Evolutionary conservation across 2,113 vertebrate genomes (phyloP), one percentile per base, ranked within the genome.

Genomic region (Leiothrix lutea): DNA sequence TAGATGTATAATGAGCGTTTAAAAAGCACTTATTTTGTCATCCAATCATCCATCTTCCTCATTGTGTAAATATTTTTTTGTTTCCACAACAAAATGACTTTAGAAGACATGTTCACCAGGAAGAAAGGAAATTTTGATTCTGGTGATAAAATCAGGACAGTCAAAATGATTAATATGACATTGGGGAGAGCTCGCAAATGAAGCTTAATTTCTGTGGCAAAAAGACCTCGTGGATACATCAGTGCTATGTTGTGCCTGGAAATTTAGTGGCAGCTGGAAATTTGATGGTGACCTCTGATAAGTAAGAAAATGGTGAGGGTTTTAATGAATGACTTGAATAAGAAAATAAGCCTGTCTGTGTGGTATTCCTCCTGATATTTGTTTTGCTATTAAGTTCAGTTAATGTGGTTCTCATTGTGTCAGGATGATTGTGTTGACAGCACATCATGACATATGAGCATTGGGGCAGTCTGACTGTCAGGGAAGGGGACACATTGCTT

Each of bases 251-350:
- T 86, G 73, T 83, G 80, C 88, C 48, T 96, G 83, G 75, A 95
- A 96, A 96, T 90, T 92, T 58, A 88, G 92, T 56, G 86, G 88
- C 80, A 94, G 72, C 72, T 95, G 90, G 90, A 92, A 95, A 92
- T 95, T 96, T 91, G 95, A 95, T 97, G 88, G 92, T 90, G 80
- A 95, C 65, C 77, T 84, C 95, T 75, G 96, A 96, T 96, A 96
- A 93, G 62, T 0, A 6, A 90, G 73, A 86, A 95, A 96, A 95
- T 67, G 23, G 48, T 72, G 48, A 86, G 48, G 4, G 31, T 88
- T 97, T 92, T 96, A 96, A 86, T 92, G 80, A 95, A 88, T 84
- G n/a, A 72, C 51, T 84, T 92, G 72, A 93, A 88, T 84, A 80
- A 93, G 82, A 92, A 90, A 95, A 96, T 90, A 93, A 96, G 60